Base-by-base conservation (phyloP, 2,113 vertebrate species). In the Urocynchramus pylzowi region DNA sequence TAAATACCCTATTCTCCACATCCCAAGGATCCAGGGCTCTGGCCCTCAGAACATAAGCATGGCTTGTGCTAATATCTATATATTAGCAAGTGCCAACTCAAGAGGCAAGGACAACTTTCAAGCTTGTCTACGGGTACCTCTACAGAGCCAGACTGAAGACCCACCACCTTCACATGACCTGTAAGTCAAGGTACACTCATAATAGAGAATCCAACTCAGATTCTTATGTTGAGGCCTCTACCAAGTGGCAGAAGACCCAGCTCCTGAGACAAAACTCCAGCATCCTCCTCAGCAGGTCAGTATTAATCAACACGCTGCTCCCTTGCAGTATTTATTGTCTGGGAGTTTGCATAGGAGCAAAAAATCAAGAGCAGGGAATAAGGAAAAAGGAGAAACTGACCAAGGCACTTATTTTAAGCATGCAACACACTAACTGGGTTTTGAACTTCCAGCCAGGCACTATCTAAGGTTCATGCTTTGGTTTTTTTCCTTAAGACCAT, bases 211-310 rank as follows among this genome's bases (percentile, higher is more conserved):
- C 15, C 24, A 90, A n/a, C 22, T 23, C 2, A 0, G 37, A 37
- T 49, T 87, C 23, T 39, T 27, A 74, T 0, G 0, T 0, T 16
- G 33, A 20, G 8, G 49, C 26, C 28, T 84, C 20, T 45, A 41
- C 3, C 2, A 1, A 67, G 16, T 1, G 3, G 27, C 37, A 77
- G 20, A 68, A 78, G 24, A 28, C 13, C 14, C 42, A 68, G 39
- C n/a, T 54, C 54, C 47, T 21, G 27, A 31, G 14, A 68, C 24
- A 75, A 89, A 87, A 64, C n/a, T n/a, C 18, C 7, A 2, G 13
- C 50, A 64, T 61, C 28, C 35, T 49, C 23, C 77, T 71, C 30
- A n/a, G n/a, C 10, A 60, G 22, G 24, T 41, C 63, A 42, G 3
- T 1, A 63, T 35, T 13, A 61, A 56, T 6, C 24, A 85, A n/a